Evolutionary conservation across 2,888 invertebrate genomes (phyloP).

Genomic region (Nomada hirtipes): DNA sequence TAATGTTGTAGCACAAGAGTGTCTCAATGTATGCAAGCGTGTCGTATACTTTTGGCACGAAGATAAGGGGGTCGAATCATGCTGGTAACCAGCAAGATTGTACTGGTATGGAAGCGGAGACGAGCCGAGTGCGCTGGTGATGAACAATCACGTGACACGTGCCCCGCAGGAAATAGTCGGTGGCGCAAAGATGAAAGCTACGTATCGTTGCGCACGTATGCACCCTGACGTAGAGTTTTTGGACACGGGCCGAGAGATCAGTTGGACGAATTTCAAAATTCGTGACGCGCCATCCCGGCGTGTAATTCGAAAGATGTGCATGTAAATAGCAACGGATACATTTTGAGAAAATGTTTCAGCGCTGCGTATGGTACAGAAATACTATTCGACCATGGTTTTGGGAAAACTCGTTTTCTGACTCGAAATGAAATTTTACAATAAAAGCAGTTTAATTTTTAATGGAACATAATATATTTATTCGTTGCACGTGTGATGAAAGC

Average conservation of each 20-base stretch:
- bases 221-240: conserved; percentile 40
- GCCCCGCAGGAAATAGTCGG: conserved; percentile 1
- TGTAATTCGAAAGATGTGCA: background rate
- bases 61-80: background rate
- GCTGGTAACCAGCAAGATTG: background rate
- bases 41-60: conserved; percentile 31
- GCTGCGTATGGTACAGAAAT: no score
- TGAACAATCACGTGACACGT: conserved; percentile 33
- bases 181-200: background rate
- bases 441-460: background rate
- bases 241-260: conserved; percentile 33
- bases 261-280: conserved; percentile 50
- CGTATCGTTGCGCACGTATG: background rate
- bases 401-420: no score
- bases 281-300: conserved; percentile 2
- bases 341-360: no score
- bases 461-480: background rate
- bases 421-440: no score
- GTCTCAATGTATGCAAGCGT: background rate
- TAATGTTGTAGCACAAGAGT: no score
- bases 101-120: conserved; percentile 23
- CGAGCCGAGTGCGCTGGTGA: conserved; percentile 27
- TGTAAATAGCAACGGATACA: background rate
- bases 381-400: no score
- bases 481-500: background rate